Evolutionary conservation across 1,140 invertebrate species (phyloP).

Genomic region (Elysia chlorotica): DNA sequence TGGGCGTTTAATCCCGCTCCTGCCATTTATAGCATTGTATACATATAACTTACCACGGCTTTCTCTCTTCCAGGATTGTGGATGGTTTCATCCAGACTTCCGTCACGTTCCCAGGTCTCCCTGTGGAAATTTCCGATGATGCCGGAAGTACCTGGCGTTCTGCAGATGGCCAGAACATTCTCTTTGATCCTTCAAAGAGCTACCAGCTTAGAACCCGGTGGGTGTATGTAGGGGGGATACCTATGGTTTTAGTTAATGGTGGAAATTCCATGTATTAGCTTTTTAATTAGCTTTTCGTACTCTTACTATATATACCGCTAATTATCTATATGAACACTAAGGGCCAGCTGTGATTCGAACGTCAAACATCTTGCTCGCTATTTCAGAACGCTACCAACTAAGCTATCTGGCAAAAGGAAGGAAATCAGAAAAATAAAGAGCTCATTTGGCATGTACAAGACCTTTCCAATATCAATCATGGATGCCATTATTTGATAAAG

Average conservation of each 20-base stretch:
- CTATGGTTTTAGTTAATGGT: not conserved
- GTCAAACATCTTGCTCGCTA: too few species aligned
- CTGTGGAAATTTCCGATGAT: conserved; percentile 35
- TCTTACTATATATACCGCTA: not conserved
- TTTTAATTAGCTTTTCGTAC: not conserved
- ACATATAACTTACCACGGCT: not conserved
- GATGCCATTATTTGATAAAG: too few species aligned
- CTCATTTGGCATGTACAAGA: too few species aligned
- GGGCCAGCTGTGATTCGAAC: too few species aligned
- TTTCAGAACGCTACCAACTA: too few species aligned
- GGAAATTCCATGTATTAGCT: not conserved
- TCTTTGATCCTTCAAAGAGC: not conserved
- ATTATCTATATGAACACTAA: not conserved
- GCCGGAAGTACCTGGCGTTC: conserved; percentile 24
- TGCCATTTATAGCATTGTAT: not conserved
- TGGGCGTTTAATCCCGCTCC: not conserved
- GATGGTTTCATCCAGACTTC: conserved; percentile 26
- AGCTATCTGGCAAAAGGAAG: too few species aligned
- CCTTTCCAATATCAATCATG: too few species aligned
- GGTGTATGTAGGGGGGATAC: not conserved
- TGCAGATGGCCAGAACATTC: not conserved
- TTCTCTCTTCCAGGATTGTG: conserved; percentile 22
- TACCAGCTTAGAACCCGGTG: conserved; percentile 28
- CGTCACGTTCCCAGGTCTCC: conserved; percentile 36
- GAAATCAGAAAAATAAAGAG: too few species aligned